A percentile compares a stretch with the other conserved stretches of the same genome.
Conservation (phyloP, 2,888 invertebrate genomes). For the Idaea biselata region DNA sequence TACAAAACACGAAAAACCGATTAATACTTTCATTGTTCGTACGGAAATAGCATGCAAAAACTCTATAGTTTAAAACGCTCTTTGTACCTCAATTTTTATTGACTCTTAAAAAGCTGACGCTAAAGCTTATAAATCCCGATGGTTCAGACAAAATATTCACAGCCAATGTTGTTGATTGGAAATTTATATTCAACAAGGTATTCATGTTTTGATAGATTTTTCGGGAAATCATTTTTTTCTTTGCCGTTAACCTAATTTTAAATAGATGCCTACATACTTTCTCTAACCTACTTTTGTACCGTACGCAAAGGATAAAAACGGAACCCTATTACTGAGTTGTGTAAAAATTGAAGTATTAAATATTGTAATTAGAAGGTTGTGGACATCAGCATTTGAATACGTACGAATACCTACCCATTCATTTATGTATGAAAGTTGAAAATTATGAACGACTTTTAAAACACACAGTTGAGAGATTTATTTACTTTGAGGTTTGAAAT, state of each 20-base stretch:
- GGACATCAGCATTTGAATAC: background rate
- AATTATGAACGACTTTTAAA: background rate
- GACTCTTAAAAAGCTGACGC: constrained; percentile 61
- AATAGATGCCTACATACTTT: background rate
- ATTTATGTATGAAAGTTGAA: background rate
- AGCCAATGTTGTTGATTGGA: constrained; percentile 28
- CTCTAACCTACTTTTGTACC: background rate
- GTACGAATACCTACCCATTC: background rate
- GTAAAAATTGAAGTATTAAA: no score
- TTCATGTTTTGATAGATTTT: constrained; percentile 19
- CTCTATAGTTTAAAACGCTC: constrained; percentile 54
- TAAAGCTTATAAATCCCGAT: constrained; percentile 47
- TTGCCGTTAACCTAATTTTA: constrained; percentile 10
- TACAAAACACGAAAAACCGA: constrained; percentile 71
- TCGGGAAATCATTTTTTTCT: constrained; percentile 16
- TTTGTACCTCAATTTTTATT: constrained; percentile 61
- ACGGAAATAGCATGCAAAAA: constrained; percentile 54
- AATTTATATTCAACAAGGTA: constrained; percentile 20
- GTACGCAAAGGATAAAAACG: no score
- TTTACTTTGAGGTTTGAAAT: constrained; percentile 26
- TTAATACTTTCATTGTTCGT: constrained; percentile 64
- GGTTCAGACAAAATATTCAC: constrained; percentile 39
- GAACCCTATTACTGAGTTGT: no score
- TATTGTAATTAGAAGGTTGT: no score
- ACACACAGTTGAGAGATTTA: background rate